Conservation (phyloP, 2,797 vertebrate genomes). For the Pteropus rufus region DNA sequence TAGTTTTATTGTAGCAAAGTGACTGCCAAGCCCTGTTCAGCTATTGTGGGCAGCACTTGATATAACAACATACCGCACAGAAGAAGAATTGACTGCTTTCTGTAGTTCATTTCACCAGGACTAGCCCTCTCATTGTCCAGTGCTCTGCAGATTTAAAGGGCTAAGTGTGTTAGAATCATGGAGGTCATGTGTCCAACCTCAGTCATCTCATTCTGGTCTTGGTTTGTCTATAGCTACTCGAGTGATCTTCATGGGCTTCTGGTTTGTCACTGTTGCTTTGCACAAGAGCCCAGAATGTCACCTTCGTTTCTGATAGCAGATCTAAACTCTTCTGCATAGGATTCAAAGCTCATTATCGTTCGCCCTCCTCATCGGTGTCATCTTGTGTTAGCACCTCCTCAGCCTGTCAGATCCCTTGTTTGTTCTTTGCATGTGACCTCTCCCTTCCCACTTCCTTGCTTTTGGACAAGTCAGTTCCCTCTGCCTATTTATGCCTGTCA, state of each 20-base stretch:
- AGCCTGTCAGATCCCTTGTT: background rate
- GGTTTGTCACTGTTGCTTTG: background rate
- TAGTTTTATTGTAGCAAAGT: background rate
- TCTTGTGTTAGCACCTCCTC: fast-evolving
- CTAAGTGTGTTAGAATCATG: background rate
- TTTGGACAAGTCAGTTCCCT: background rate
- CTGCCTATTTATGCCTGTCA: background rate
- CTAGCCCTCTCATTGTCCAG: background rate
- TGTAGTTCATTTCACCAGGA: background rate
- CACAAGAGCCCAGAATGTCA: background rate
- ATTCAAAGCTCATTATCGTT: background rate
- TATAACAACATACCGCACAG: background rate
- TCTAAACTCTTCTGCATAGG: background rate
- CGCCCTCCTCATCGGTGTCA: background rate
- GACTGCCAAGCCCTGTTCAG: background rate
- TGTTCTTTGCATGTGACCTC: background rate
- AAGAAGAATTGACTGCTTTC: background rate
- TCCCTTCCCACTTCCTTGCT: background rate
- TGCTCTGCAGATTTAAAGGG: background rate
- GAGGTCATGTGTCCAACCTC: background rate
- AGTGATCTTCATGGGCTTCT: background rate
- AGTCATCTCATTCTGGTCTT: background rate
- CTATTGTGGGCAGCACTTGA: background rate
- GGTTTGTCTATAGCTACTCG: background rate
- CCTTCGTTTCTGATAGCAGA: background rate